phyloP scores from a whole-genome alignment of 2,888 invertebrate genomes.

The Rosalia funebris region DNA sequence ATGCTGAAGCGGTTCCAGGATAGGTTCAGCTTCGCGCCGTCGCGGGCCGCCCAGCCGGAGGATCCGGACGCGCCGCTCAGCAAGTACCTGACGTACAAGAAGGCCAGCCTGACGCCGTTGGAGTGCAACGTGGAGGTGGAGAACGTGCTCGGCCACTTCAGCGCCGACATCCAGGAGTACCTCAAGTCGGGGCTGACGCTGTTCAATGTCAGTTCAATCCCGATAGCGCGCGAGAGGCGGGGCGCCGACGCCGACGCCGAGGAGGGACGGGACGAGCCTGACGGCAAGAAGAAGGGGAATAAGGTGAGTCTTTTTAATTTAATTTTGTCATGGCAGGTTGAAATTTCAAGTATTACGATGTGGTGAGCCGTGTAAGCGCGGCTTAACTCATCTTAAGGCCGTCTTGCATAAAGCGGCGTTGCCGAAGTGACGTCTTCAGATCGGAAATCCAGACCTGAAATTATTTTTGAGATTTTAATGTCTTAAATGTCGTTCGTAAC shows the following conservation, averaged over 20 bases:
- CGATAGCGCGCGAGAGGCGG: conserved; percentile 22
- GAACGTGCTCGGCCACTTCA: conserved; percentile 50
- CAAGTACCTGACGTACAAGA: conserved; percentile 31
- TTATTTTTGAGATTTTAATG: too few relatives aligned
- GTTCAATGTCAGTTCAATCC: conserved; percentile 48
- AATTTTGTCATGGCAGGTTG: not conserved
- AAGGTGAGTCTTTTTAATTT: conserved; percentile 17
- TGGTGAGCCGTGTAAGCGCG: too few relatives aligned
- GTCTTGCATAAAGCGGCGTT: too few relatives aligned
- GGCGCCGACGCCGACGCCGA: not conserved
- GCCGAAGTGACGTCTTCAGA: too few relatives aligned
- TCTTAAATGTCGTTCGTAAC: too few relatives aligned
- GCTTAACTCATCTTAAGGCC: too few relatives aligned
- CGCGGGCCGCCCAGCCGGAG: not conserved
- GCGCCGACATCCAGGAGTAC: conserved; percentile 46
- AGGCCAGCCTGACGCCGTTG: conserved; percentile 45
- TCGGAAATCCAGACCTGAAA: too few relatives aligned
- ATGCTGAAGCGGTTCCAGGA: conserved; percentile 30
- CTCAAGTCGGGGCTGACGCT: conserved; percentile 48
- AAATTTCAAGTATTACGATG: too few relatives aligned
- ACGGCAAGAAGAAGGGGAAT: not conserved
- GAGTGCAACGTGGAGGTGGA: conserved; percentile 46
- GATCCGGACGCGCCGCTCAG: conserved; percentile 23
- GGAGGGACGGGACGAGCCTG: not conserved
- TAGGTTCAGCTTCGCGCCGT: conserved; percentile 9